Percentiles rank a stretch among this genome's conserved stretches.
phyloP scores from a whole-genome alignment of 2,888 invertebrate genomes.

The Punctoribates punctum region DNA sequence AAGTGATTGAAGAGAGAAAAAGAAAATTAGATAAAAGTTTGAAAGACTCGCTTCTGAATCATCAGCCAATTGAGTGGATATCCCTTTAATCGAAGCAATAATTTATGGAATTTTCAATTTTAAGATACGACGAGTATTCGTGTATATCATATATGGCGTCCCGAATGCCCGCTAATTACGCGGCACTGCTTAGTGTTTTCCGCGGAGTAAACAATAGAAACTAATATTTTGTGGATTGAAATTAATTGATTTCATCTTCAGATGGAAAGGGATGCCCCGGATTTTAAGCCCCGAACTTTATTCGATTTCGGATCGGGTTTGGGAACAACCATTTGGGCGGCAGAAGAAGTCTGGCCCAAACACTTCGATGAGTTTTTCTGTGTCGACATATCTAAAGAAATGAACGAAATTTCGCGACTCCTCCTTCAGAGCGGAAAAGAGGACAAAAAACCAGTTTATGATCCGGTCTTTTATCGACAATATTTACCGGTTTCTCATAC shows the following conservation, averaged over 20 bases:
- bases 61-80: background rate
- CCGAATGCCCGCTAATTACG: conserved; percentile 71
- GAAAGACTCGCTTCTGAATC: background rate
- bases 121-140: conserved; percentile 62
- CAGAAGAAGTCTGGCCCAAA: conserved; percentile 67
- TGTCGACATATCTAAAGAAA: conserved; percentile 73
- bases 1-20: background rate
- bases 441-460: conserved; percentile 58
- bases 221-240: no score
- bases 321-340: conserved; percentile 82
- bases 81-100: background rate
- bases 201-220: conserved; percentile 60
- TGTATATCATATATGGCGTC: conserved; percentile 67
- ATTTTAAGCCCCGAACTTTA: conserved; percentile 70
- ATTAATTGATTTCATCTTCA: no score
- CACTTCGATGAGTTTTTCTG: conserved; percentile 75
- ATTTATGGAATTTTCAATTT: background rate
- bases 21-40: conserved; percentile 14
- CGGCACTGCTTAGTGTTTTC: conserved; percentile 66
- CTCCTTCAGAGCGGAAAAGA: conserved; percentile 66
- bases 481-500: conserved; percentile 67
- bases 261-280: conserved; percentile 62
- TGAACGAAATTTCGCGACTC: conserved; percentile 74
- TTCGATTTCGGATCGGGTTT: conserved; percentile 91
- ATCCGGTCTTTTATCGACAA: conserved; percentile 70